Base-by-base conservation (phyloP, 1,140 invertebrate genomes). In the Leptinotarsa undecemlineata region DNA sequence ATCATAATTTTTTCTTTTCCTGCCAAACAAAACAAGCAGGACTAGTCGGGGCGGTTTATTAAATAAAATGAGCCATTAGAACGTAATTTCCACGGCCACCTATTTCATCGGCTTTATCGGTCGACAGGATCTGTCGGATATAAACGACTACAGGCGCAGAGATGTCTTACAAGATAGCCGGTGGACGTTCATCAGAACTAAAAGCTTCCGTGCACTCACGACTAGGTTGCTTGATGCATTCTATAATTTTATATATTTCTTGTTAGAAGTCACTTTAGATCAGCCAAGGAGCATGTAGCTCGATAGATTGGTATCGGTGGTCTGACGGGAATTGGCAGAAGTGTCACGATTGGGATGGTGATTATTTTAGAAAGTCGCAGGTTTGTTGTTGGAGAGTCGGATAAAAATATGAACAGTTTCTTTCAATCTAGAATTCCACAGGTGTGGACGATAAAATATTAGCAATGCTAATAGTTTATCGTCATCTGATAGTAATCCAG, bases 161-260 rank as follows among this genome's bases (percentile, higher is more conserved):
- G 68, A 70, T 70, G 68, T 70, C 48, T 70, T 70, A 70, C 68
- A 70, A 20, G 68, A 70, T 70, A 70, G n/a, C 68, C 20, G 14
- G 68, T 70, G 51, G 68, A 70, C 47, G 48, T 48, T 51, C 48
- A 57, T 70, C 48, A 57, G 48, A 20, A 70, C 47, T 51, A 70
- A 60, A 60, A 60, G 68, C 68, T 70, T 60, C 68, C 48, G 68
- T 70, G n/a, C 20, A 21, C n/a, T 70, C 68, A 70, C 68, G 68
- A 57, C 47, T 57, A 4, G 13, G 15, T 23, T 70, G 68, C 21
- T 70, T 70, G 47, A 51, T 70, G 48, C 68, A 57, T 70, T 70
- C 48, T 70, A 48, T 70, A 19, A 70, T 70, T 57, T 48, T 70
- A 70, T 70, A 68, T 64, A 64, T n/a, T 57, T 57, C 51, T 57